These are phyloP conservation scores for Stomorhina lunata DNA, from an alignment of 2,888 invertebrate genomes.

Conservation along the genomic window DNA sequence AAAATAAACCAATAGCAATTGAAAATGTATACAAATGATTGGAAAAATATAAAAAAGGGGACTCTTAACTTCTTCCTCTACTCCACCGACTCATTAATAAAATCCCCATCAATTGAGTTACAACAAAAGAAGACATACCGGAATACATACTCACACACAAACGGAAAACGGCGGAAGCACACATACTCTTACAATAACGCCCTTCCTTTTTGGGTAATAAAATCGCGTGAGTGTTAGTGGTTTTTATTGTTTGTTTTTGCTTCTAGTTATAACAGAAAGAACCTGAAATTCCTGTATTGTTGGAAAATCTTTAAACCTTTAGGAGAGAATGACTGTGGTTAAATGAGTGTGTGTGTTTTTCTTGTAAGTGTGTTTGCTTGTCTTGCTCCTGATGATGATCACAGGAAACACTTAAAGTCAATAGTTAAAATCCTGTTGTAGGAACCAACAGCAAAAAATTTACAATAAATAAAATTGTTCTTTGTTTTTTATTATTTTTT, in stretches of 20 bases:
- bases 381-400: conserved; percentile 62
- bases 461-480: neutral
- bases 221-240: conserved; percentile 41
- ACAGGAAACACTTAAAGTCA: conserved; percentile 65
- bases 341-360: too few relatives aligned
- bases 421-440: conserved; percentile 65
- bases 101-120: conserved; percentile 26
- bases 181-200: neutral
- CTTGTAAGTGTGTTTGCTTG: conserved; percentile 26
- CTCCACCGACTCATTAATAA: too few relatives aligned
- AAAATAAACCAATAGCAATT: conserved; percentile 1
- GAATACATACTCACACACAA: neutral
- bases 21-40: conserved; percentile 13
- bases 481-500: conserved; percentile 23
- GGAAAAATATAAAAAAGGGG: conserved; percentile 29
- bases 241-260: neutral
- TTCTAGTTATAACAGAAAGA: neutral
- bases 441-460: conserved; percentile 19
- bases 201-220: neutral
- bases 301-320: neutral
- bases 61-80: too few relatives aligned
- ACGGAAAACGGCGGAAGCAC: too few relatives aligned
- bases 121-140: too few relatives aligned
- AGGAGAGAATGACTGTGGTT: neutral
- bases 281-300: neutral